phyloP scores from a whole-genome alignment of 1,140 invertebrate species.

The Palaemon carinicauda region DNA sequence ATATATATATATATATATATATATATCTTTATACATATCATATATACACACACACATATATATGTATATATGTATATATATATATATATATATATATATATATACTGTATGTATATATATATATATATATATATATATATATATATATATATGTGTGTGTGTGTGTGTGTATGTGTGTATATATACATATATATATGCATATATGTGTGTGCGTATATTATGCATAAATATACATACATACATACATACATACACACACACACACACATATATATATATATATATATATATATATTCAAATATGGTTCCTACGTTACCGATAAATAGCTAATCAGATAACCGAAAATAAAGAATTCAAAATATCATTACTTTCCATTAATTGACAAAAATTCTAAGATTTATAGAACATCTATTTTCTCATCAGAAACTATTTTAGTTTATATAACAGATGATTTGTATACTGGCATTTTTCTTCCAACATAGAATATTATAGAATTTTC shows the following conservation, averaged over 20 bases:
- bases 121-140: conserved; percentile 5
- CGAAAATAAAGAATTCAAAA: too few relatives aligned
- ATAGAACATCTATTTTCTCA: too few relatives aligned
- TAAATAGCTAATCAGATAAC: too few relatives aligned
- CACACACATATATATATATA: background rate
- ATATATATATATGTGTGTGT: background rate
- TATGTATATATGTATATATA: background rate
- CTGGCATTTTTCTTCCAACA: too few relatives aligned
- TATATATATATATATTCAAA: background rate
- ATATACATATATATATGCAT: background rate
- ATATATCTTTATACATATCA: background rate
- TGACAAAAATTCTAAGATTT: too few relatives aligned
- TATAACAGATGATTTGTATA: too few relatives aligned
- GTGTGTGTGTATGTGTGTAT: background rate
- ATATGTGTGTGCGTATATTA: background rate
- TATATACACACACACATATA: background rate
- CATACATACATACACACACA: background rate
- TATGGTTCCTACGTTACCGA: too few relatives aligned
- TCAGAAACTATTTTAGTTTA: too few relatives aligned
- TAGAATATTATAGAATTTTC: too few relatives aligned
- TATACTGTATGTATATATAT: background rate
- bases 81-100: background rate
- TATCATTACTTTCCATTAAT: too few relatives aligned
- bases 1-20: background rate
- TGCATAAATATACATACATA: background rate